Conservation (phyloP, 2,797 vertebrate genomes). For the Coranthus polyacanthus region DNA sequence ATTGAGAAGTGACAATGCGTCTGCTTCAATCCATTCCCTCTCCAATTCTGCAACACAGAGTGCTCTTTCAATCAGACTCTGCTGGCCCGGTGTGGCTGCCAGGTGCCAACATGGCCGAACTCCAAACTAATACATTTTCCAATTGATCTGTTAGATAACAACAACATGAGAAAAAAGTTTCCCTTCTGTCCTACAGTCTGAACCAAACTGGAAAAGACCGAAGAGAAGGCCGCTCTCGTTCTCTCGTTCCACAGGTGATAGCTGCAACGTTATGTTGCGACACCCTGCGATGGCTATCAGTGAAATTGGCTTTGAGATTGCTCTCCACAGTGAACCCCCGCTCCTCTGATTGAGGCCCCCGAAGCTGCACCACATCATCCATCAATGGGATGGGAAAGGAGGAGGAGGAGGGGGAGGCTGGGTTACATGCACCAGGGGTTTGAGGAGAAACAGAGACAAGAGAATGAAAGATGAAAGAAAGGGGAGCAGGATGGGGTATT, state of each 20-base stretch:
- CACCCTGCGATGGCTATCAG: slow-evolving; percentile 77
- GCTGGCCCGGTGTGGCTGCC: slow-evolving; percentile 9
- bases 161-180: slow-evolving; percentile 24
- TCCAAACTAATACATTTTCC: slow-evolving; percentile 67
- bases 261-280: slow-evolving; percentile 58
- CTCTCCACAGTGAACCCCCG: slow-evolving; percentile 50
- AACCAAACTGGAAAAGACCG: not conserved
- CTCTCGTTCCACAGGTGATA: slow-evolving; percentile 61
- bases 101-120: slow-evolving; percentile 42
- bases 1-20: slow-evolving; percentile 34
- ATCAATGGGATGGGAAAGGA: slow-evolving; percentile 66
- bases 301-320: slow-evolving; percentile 81
- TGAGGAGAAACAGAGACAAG: slow-evolving; percentile 9
- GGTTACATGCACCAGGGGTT: not conserved
- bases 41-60: slow-evolving; percentile 30
- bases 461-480: slow-evolving; percentile 65
- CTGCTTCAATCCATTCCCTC: slow-evolving; percentile 36
- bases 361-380: slow-evolving; percentile 63
- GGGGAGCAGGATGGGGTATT: slow-evolving; percentile 29
- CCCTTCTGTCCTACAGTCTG: slow-evolving; percentile 18
- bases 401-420: slow-evolving; percentile 9
- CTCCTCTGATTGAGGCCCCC: slow-evolving; percentile 69
- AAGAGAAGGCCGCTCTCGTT: slow-evolving; percentile 8
- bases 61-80: slow-evolving; percentile 58
- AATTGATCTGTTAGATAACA: slow-evolving; percentile 56